Conservation (phyloP, 1,140 invertebrate genomes). For the Mya arenaria region DNA sequence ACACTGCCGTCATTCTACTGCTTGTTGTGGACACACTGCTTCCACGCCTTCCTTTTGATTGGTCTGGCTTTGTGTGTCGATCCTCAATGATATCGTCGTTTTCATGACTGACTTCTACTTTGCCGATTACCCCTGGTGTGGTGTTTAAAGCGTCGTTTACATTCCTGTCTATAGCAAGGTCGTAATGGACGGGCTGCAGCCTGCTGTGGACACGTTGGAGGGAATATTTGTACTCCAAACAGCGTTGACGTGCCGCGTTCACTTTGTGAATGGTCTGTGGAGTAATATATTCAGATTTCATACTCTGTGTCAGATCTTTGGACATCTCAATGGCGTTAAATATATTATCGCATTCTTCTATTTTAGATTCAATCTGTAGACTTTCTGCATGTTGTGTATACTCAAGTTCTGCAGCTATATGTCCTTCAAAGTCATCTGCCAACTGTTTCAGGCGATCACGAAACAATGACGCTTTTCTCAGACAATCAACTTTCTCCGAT, state of each 20-base stretch:
- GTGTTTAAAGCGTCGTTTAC: conserved; percentile 41
- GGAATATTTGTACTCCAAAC: conserved; percentile 40
- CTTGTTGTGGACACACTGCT: background rate
- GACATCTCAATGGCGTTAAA: conserved; percentile 54
- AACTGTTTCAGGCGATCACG: conserved; percentile 41
- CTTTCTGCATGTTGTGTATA: conserved; percentile 36
- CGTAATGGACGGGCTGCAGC: conserved; percentile 30
- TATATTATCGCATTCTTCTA: conserved; percentile 42
- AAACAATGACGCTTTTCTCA: conserved; percentile 42
- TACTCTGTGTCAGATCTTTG: conserved; percentile 37
- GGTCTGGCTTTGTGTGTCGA: background rate
- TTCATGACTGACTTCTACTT: conserved; percentile 28
- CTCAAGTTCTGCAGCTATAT: conserved; percentile 42
- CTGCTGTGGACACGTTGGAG: conserved; percentile 48
- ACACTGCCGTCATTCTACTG: background rate
- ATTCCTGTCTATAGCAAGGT: conserved; percentile 47
- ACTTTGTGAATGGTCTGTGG: conserved; percentile 45
- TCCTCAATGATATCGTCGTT: conserved; percentile 17
- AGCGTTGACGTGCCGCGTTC: conserved; percentile 40
- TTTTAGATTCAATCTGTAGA: conserved; percentile 36
- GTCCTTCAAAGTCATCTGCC: conserved; percentile 49
- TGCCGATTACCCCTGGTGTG: conserved; percentile 32
- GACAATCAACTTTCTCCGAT: conserved; percentile 32
- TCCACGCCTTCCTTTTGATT: background rate
- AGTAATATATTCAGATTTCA: conserved; percentile 44